These are phyloP conservation scores for Cepaea nemoralis DNA, from an alignment of 1,140 invertebrate species.

Conservation along the genomic window DNA sequence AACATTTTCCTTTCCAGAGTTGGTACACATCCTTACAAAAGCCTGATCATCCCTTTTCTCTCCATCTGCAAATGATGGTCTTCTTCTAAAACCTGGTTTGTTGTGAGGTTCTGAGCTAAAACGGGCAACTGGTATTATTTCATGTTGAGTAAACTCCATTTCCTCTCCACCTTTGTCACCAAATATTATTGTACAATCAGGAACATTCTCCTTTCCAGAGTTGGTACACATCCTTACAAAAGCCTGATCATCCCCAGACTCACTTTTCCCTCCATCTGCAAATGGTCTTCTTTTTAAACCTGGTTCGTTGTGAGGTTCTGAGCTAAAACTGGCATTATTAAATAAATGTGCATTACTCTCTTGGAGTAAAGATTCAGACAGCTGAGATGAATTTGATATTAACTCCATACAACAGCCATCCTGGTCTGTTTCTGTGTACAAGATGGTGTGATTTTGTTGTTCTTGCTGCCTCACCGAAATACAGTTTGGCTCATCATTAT, in stretches of 20 bases:
- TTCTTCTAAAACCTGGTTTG: constrained; percentile 6
- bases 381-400: not conserved
- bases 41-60: not conserved
- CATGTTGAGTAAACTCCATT: constrained; percentile 1
- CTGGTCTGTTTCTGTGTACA: not conserved
- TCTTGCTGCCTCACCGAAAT: not conserved
- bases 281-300: constrained; percentile 11
- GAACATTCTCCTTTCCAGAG: not conserved
- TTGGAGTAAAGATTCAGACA: not conserved
- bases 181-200: not conserved
- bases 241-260: not conserved
- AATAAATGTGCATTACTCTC: not conserved
- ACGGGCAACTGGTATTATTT: not conserved
- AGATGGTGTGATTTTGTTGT: not conserved
- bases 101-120: not conserved
- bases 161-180: not conserved
- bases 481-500: not conserved
- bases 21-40: not conserved
- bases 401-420: constrained; percentile 6
- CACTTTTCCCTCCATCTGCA: not conserved
- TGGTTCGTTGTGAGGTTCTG: not conserved
- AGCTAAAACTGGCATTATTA: not conserved
- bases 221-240: not conserved
- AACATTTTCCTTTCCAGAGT: not conserved
- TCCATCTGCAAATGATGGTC: constrained; percentile 1